phyloP scores from a whole-genome alignment of 1,140 invertebrate genomes.

The Oedothorax gibbosus region DNA sequence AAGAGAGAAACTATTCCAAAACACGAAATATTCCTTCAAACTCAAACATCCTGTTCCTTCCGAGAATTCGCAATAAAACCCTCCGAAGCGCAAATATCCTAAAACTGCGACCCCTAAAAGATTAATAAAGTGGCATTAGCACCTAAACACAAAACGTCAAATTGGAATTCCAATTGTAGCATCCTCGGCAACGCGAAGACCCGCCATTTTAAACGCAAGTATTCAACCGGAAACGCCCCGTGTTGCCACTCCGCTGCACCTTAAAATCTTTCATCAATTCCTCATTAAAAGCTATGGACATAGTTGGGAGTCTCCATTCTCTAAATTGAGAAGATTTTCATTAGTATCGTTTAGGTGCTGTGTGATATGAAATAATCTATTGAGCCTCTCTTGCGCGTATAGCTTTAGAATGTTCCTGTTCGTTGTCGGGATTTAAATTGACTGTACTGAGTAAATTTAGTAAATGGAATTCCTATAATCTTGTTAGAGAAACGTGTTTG shows the following conservation, averaged over 20 bases:
- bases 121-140: constrained; percentile 55
- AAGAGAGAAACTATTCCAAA: not conserved
- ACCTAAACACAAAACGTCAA: constrained; percentile 5
- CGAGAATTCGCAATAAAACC: not conserved
- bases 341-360: constrained; percentile 35
- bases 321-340: constrained; percentile 53
- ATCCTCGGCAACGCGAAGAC: constrained; percentile 32
- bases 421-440: too few species aligned
- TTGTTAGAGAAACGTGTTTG: too few species aligned
- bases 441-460: too few species aligned
- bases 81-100: not conserved
- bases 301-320: constrained; percentile 17
- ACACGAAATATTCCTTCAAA: not conserved
- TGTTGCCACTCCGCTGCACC: constrained; percentile 12
- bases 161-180: constrained; percentile 50
- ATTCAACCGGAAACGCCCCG: constrained; percentile 28
- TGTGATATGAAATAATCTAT: not conserved
- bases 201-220: constrained; percentile 55
- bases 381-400: too few species aligned
- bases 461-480: too few species aligned
- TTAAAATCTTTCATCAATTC: constrained; percentile 52
- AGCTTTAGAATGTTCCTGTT: too few species aligned
- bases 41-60: constrained; percentile 3
- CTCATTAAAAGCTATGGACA: constrained; percentile 50
- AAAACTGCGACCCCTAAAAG: not conserved